Evolutionary conservation across 2,888 invertebrate species (phyloP).

Genomic region (Lepidocyrtoides sp.): DNA sequence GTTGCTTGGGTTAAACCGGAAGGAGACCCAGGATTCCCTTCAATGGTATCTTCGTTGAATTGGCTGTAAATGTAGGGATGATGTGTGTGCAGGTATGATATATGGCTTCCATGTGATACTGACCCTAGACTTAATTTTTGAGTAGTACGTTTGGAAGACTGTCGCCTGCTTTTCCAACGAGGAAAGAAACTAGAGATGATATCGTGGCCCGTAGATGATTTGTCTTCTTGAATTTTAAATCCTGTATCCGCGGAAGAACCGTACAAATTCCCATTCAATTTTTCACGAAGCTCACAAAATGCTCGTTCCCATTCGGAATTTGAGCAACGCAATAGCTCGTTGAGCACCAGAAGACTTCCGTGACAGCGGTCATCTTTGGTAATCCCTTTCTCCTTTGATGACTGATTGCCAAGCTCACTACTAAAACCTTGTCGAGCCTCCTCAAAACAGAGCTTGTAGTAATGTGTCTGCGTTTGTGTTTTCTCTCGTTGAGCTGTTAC

Average conservation of each 20-base stretch:
- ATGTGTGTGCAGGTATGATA: conserved; percentile 73
- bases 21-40: conserved; percentile 53
- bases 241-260: conserved; percentile 72
- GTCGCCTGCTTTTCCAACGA: conserved; percentile 79
- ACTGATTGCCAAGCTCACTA: conserved; percentile 91
- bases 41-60: conserved; percentile 72
- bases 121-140: conserved; percentile 70
- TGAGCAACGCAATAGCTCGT: conserved; percentile 96
- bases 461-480: conserved; percentile 92
- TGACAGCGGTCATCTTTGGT: conserved; percentile 96
- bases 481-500: conserved; percentile 98
- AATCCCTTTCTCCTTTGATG: conserved; percentile 91
- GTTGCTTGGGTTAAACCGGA: conserved; percentile 75
- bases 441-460: conserved; percentile 96
- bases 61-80: conserved; percentile 75
- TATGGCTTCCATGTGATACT: conserved; percentile 74
- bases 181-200: conserved; percentile 81
- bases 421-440: conserved; percentile 95
- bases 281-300: conserved; percentile 91
- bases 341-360: conserved; percentile 96
- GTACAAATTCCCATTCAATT: conserved; percentile 85
- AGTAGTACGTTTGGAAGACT: conserved; percentile 75
- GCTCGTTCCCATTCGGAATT: conserved; percentile 95
- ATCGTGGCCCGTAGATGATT: conserved; percentile 77
- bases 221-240: conserved; percentile 65